A percentile compares a stretch with the other conserved stretches of the same genome.
Evolutionary conservation across 2,797 vertebrate species (phyloP).

Genomic region (Valencia hispanica): DNA sequence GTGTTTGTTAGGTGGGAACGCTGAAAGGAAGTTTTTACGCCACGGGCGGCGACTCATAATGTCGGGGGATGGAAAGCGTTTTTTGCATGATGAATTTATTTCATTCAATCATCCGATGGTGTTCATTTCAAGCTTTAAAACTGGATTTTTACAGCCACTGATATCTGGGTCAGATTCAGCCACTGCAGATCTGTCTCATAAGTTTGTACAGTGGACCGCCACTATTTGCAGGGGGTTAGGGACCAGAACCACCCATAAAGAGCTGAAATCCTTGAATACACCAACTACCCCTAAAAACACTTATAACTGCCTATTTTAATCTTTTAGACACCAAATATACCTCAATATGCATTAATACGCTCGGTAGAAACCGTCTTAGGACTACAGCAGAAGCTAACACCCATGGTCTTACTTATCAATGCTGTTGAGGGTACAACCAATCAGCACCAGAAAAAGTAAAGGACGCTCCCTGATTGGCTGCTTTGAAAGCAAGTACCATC

Average conservation of each 20-base stretch:
- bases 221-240: no score
- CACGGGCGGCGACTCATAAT: neutral
- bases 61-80: neutral
- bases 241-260: no score
- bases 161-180: neutral
- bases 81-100: neutral
- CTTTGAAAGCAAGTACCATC: neutral
- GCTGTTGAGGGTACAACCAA: no score
- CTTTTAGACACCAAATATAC: no score
- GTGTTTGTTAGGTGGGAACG: neutral
- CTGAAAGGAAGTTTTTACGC: neutral
- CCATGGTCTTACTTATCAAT: no score
- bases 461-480: neutral
- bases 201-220: neutral
- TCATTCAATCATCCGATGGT: neutral
- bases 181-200: neutral
- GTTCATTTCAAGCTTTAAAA: neutral
- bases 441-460: neutral
- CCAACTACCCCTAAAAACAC: no score
- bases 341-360: no score
- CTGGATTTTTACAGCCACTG: neutral
- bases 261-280: no score
- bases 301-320: no score
- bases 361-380: no score
- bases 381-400: no score